Base-by-base conservation (phyloP, 2,888 invertebrate species). In the Dicyrtoma fusca region DNA sequence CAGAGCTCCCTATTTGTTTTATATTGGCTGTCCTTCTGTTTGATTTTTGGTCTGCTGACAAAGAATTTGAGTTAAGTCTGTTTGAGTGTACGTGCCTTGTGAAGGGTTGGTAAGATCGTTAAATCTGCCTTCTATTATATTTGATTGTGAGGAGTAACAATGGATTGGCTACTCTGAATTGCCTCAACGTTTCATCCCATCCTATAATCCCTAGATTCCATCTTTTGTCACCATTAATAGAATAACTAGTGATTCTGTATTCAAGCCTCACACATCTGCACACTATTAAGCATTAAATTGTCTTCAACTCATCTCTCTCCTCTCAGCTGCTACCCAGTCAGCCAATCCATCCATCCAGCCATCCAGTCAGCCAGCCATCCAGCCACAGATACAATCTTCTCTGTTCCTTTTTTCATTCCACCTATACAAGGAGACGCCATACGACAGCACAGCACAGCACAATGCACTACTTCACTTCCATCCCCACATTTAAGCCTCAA, bases 211-310 rank as follows among this genome's bases (percentile, higher is more conserved):
- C 68, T 68, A 42, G 42, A 57, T 73, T 75, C 73, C 69, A 45
- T 64, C 75, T 75, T 73, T 71, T 73, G 73, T 73, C 71, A 63
- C 75, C 26, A 68, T 70, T 75, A 64, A 63, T 71, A 66, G 66
- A 66, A 66, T 66, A 55, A 55, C 66, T 51, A 19, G 44, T 66
- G 66, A 66, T 66, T 66, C 55, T 21, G 55, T 42, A 55, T 66
- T 55, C 34, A 53, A 66, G 66, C 66, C 55, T 66, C 55, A 66
- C 55, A 66, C 66, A 66, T 66, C 66, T 66, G 66, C 66, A 66
- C 55, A 10, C 66, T 66, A 34, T 51, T 66, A 42, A 61, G 61
- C 61, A 61, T 66, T 66, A 55, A 55, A 66, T 42, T 66, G 70
- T 72, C 61, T 61, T 68, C 55, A 51, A 62, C 62, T 70, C 42